Conservation (phyloP, 2,113 vertebrate genomes). For the Dissostichus mawsoni region DNA sequence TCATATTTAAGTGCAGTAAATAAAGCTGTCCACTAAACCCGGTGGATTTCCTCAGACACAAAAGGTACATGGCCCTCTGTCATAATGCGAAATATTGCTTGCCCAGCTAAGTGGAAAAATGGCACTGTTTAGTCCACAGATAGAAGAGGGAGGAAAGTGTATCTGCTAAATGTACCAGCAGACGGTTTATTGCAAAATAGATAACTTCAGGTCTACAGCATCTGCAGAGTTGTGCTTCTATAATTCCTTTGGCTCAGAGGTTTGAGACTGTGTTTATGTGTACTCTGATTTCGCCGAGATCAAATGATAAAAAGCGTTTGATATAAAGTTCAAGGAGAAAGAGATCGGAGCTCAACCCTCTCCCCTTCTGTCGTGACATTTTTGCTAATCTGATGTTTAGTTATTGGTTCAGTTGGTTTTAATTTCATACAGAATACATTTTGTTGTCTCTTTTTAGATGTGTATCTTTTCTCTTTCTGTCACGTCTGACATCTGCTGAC, state of each 20-base stretch:
- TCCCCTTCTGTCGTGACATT: too few species aligned
- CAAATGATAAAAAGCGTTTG: slow-evolving; percentile 28
- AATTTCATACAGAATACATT: not conserved
- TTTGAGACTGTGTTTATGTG: slow-evolving; percentile 28
- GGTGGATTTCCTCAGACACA: slow-evolving; percentile 41
- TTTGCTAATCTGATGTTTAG: too few species aligned
- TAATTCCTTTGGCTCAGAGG: slow-evolving; percentile 1
- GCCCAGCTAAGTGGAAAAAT: slow-evolving; percentile 45
- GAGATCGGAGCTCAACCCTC: slow-evolving; percentile 2
- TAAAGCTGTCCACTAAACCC: slow-evolving; percentile 13
- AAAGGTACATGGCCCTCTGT: slow-evolving; percentile 38
- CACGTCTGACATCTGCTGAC: slow-evolving; percentile 82
- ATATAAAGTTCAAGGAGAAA: slow-evolving; percentile 29
- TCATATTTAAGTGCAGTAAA: slow-evolving; percentile 19
- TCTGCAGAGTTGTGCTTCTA: slow-evolving; percentile 1
- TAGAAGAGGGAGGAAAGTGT: slow-evolving; percentile 3
- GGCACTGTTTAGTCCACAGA: slow-evolving; percentile 16
- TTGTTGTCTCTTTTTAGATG: not conserved
- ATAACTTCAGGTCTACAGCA: slow-evolving; percentile 5
- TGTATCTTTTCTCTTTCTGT: not conserved
- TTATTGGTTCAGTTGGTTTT: not conserved
- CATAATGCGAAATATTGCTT: slow-evolving; percentile 19
- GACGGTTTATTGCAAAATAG: slow-evolving; percentile 26
- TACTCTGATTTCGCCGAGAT: slow-evolving; percentile 32
- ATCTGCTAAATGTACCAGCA: slow-evolving; percentile 5